These are phyloP conservation scores for Archaeoteleia sp. DNA, from an alignment of 2,888 invertebrate genomes.

Conservation along the genomic window DNA sequence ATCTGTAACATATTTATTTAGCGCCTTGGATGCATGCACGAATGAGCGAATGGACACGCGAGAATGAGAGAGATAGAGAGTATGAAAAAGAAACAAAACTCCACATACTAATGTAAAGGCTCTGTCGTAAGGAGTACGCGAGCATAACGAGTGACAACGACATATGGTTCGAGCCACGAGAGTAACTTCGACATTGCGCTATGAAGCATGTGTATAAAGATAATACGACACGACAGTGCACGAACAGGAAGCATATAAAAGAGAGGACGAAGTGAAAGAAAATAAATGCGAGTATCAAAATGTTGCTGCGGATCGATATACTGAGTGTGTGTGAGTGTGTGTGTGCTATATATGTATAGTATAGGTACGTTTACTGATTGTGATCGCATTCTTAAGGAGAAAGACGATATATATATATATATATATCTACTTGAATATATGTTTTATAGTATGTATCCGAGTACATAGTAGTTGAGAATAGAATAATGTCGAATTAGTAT, in stretches of 20 bases:
- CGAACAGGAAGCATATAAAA: constrained; percentile 3
- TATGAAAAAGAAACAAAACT: constrained; percentile 5
- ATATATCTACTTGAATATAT: constrained; percentile 45
- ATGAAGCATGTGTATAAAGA: constrained; percentile 34
- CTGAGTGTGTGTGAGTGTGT: constrained; percentile 47
- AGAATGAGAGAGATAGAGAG: constrained; percentile 2
- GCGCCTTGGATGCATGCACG: constrained; percentile 46
- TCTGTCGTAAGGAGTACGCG: background rate
- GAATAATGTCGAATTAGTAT: constrained; percentile 65
- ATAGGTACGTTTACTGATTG: constrained; percentile 48
- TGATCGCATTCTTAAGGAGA: constrained; percentile 43
- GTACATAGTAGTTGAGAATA: constrained; percentile 58
- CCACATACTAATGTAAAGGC: constrained; percentile 8
- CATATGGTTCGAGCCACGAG: constrained; percentile 30
- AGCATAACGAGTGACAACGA: constrained; percentile 21
- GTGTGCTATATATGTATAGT: constrained; percentile 51
- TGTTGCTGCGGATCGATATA: constrained; percentile 24
- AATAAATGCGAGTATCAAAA: constrained; percentile 19
- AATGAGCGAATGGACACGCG: constrained; percentile 9
- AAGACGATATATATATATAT: constrained; percentile 41
- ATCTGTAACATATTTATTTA: constrained; percentile 67
- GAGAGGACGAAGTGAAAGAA: constrained; percentile 27
- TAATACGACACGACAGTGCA: constrained; percentile 13
- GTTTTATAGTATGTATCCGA: constrained; percentile 49
- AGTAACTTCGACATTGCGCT: constrained; percentile 55